Percentiles rank a stretch among this genome's conserved stretches.
Conservation (phyloP, 2,113 vertebrate genomes). For the Hirundichthys speculiger region DNA sequence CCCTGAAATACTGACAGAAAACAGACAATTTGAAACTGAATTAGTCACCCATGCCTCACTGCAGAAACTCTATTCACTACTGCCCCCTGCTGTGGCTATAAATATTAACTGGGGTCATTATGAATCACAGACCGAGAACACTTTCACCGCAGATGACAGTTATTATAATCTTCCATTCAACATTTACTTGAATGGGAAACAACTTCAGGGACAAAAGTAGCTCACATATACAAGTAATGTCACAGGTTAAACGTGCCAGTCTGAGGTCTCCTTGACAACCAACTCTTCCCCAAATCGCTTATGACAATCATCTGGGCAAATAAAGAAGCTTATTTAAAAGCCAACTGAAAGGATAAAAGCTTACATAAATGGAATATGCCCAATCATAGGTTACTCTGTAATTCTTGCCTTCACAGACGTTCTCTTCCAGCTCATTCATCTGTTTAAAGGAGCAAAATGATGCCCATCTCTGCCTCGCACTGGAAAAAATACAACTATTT, state of each 20-base stretch:
- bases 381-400: not conserved
- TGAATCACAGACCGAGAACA: not conserved
- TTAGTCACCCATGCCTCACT: not conserved
- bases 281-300: not conserved
- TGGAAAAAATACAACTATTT: not conserved
- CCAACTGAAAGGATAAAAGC: conserved; percentile 1
- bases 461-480: too few relatives aligned
- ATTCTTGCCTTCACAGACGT: not conserved
- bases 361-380: not conserved
- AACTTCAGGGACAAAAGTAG: not conserved
- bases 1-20: conserved; percentile 27
- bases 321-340: not conserved
- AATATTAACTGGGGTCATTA: not conserved
- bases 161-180: not conserved
- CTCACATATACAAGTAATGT: not conserved
- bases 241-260: not conserved
- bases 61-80: conserved; percentile 61
- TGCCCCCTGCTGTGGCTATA: conserved; percentile 71
- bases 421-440: not conserved
- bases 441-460: not conserved
- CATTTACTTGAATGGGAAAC: not conserved
- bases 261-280: not conserved
- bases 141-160: not conserved
- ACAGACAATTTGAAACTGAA: not conserved
- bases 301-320: conserved; percentile 3